phyloP scores from a whole-genome alignment of 2,888 invertebrate genomes.

The Congeria kusceri region DNA sequence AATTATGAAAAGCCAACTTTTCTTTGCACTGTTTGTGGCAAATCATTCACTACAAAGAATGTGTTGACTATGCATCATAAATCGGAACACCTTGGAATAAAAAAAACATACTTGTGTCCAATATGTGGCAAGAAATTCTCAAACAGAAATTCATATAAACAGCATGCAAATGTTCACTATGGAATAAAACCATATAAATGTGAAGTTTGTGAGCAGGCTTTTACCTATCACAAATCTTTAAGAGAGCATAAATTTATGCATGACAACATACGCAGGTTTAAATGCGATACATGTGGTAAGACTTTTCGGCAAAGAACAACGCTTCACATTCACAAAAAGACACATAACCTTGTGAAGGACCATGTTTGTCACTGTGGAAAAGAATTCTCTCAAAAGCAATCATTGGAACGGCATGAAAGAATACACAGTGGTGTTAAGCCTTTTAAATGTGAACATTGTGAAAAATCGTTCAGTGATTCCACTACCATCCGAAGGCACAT shows the following conservation, averaged over 20 bases:
- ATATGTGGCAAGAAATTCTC: slow-evolving; percentile 80
- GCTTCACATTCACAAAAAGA: slow-evolving; percentile 84
- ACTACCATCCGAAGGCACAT: slow-evolving; percentile 79
- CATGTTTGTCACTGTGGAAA: slow-evolving; percentile 85
- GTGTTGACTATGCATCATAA: slow-evolving; percentile 73
- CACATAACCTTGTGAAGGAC: slow-evolving; percentile 84
- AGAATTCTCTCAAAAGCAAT: slow-evolving; percentile 85
- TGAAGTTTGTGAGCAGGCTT: slow-evolving; percentile 75
- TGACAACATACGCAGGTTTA: slow-evolving; percentile 81
- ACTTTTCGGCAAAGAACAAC: slow-evolving; percentile 85
- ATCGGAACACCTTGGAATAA: slow-evolving; percentile 75
- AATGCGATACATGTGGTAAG: slow-evolving; percentile 83
- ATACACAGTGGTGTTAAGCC: slow-evolving; percentile 85
- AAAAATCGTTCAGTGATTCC: slow-evolving; percentile 82
- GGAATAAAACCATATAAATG: slow-evolving; percentile 78
- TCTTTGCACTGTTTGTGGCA: slow-evolving; percentile 72
- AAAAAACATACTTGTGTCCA: slow-evolving; percentile 73
- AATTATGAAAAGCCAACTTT: slow-evolving; percentile 73
- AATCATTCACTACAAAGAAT: slow-evolving; percentile 76
- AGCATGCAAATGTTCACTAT: slow-evolving; percentile 78
- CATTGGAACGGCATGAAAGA: slow-evolving; percentile 85
- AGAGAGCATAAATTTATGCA: slow-evolving; percentile 83
- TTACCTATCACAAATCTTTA: slow-evolving; percentile 79
- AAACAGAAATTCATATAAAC: slow-evolving; percentile 76
- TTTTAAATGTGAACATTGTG: slow-evolving; percentile 84